Evolutionary conservation across 1,140 invertebrate species (phyloP), one percentile per base, ranked within the genome.

Genomic region (Eriocheir sinensis): DNA sequence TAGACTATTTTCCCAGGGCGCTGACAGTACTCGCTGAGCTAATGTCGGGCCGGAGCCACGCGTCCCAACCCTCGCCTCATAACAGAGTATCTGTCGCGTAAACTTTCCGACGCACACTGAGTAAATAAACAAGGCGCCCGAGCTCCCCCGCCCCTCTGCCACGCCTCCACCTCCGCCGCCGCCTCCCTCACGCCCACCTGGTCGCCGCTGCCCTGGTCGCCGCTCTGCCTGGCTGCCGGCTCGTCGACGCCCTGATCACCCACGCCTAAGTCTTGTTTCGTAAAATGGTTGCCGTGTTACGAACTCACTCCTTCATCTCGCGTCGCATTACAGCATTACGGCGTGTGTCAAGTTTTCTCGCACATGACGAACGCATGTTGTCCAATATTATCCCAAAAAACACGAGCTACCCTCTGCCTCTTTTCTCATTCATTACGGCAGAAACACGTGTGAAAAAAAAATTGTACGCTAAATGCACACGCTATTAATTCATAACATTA

Each of bases 1-100:
- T n/a, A n/a, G 60, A 72, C 60, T 4, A 72, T 72, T 72, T 72
- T 72, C 60, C 60, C 60, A 72, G 60, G 60, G 27, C 60, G 60
- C 60, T 72, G 60, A 72, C 60, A 72, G 60, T 72, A 72, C 60
- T 72, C 60, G 60, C 60, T n/a, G 60, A 21, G 60, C 60, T 72
- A 72, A 72, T 72, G 60, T 21, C 27, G 60, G n/a, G 27, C 60
- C 60, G 27, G 60, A 72, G 21, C 60, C 60, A 53, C 3, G 27
- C 60, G 60, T 72, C 60, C 60, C 60, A 72, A 72, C 60, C 60
- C 60, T 72, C 60, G 27, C 60, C 2, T 72, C 60, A 72, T 72
- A 72, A 53, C 48, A 53, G 12, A 53, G n/a, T 72, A 72, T 72
- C 60, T 72, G 60, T n/a, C 60, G 60, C 60, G 60, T 72, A 72